Conservation (phyloP, 2,888 invertebrate species). For the Lasioglossum leucozonium region DNA sequence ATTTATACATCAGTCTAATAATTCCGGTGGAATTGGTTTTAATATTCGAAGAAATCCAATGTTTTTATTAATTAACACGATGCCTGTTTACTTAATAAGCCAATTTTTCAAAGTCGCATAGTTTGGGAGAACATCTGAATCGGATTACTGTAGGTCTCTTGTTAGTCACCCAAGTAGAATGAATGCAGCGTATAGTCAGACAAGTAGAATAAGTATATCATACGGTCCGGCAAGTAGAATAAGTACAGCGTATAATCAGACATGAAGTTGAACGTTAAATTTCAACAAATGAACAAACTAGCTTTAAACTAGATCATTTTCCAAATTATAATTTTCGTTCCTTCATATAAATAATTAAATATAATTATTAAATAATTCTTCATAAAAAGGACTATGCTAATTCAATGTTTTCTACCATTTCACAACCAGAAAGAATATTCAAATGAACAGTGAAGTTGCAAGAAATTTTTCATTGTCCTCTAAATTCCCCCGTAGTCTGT, state of each 20-base stretch:
- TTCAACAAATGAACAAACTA: neutral
- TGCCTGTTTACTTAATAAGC: neutral
- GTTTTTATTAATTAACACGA: neutral
- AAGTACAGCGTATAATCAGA: neutral
- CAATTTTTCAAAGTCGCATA: neutral
- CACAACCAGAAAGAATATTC: neutral
- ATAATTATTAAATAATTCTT: neutral
- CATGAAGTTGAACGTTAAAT: neutral
- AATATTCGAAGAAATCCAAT: neutral
- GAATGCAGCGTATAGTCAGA: neutral
- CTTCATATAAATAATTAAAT: neutral
- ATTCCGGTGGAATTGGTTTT: neutral
- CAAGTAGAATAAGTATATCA: conserved; percentile 5
- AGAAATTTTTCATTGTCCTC: neutral
- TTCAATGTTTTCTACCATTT: neutral
- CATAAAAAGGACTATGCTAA: neutral
- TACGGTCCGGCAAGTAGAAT: conserved; percentile 5
- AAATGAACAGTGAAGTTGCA: neutral
- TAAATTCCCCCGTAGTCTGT: neutral
- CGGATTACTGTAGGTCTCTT: neutral
- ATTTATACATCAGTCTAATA: neutral
- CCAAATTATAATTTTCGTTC: neutral
- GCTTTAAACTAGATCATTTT: neutral
- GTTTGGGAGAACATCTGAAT: neutral
- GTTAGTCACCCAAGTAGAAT: neutral